A percentile compares a stretch with the other conserved stretches of the same genome.
Conservation (phyloP, 2,797 vertebrate species). For the Anniella stebbinsi region DNA sequence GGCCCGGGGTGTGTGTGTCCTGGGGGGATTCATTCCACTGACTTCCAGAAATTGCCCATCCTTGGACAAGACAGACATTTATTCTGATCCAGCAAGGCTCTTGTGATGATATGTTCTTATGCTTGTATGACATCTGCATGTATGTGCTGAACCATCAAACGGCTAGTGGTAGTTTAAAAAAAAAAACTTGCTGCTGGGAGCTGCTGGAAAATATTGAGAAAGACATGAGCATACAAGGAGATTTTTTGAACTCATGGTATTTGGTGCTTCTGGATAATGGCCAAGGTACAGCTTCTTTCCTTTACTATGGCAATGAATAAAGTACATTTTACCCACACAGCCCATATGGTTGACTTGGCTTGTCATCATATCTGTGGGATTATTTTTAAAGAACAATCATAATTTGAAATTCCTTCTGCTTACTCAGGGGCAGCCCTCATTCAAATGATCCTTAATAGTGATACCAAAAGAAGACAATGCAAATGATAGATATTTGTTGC, state of each 20-base stretch:
- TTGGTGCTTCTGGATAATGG: not conserved
- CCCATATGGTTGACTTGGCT: constrained; percentile 33
- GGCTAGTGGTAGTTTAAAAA: not conserved
- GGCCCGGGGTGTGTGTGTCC: no score
- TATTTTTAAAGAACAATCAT: constrained; percentile 46
- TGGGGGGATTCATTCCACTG: no score
- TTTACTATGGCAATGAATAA: constrained; percentile 8
- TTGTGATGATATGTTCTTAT: not conserved
- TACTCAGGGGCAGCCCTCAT: constrained; percentile 52
- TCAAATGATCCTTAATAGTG: constrained; percentile 63
- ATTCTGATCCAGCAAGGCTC: not conserved
- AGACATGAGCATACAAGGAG: not conserved
- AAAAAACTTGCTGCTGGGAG: not conserved
- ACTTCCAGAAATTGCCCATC: no score
- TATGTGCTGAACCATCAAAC: not conserved
- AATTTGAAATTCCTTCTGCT: constrained; percentile 51
- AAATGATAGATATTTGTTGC: constrained; percentile 63
- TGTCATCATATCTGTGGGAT: constrained; percentile 8
- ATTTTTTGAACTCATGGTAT: not conserved
- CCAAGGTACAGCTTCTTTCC: constrained; percentile 6
- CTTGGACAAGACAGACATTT: not conserved
- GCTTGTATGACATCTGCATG: not conserved
- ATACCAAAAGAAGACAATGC: constrained; percentile 65
- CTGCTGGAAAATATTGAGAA: not conserved
- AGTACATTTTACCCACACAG: not conserved